These are phyloP conservation scores for Platichthys flesus DNA, from an alignment of 2,113 vertebrate species.

Conservation along the genomic window DNA sequence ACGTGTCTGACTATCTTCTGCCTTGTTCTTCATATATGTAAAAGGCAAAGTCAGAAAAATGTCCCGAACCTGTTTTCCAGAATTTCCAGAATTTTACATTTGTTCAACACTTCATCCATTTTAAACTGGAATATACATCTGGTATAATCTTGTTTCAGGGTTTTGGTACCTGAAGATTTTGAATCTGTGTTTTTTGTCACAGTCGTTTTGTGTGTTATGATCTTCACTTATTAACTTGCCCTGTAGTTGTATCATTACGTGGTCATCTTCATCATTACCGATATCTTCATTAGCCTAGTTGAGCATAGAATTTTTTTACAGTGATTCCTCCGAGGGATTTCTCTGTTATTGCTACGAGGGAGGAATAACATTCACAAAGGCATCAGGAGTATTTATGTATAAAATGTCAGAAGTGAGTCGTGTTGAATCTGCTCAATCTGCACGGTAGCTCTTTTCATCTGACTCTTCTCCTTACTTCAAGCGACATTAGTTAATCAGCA, in stretches of 20 bases:
- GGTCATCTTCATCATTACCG: slow-evolving; percentile 12
- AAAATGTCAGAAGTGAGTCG: not conserved
- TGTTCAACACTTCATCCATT: not conserved
- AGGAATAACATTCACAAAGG: slow-evolving; percentile 24
- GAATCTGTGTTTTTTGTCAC: not conserved
- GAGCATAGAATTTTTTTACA: not conserved
- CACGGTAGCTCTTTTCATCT: slow-evolving; percentile 2
- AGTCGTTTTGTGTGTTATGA: not conserved
- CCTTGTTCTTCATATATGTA: too few relatives aligned
- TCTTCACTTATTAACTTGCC: slow-evolving; percentile 20
- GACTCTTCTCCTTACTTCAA: not conserved
- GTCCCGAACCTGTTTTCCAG: too few relatives aligned
- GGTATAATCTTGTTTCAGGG: too few relatives aligned
- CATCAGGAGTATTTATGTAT: slow-evolving; percentile 1
- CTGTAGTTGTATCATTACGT: slow-evolving; percentile 23
- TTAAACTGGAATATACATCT: not conserved
- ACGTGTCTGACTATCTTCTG: too few relatives aligned
- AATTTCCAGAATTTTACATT: too few relatives aligned
- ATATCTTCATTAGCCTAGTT: slow-evolving; percentile 21
- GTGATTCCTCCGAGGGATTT: not conserved
- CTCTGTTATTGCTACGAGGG: slow-evolving; percentile 11
- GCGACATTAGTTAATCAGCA: slow-evolving; percentile 1
- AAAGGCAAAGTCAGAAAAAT: too few relatives aligned
- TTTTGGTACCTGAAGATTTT: not conserved
- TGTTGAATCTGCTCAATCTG: not conserved